Evolutionary conservation across 2,888 invertebrate species (phyloP).

Genomic region (Parochlus steinenii): DNA sequence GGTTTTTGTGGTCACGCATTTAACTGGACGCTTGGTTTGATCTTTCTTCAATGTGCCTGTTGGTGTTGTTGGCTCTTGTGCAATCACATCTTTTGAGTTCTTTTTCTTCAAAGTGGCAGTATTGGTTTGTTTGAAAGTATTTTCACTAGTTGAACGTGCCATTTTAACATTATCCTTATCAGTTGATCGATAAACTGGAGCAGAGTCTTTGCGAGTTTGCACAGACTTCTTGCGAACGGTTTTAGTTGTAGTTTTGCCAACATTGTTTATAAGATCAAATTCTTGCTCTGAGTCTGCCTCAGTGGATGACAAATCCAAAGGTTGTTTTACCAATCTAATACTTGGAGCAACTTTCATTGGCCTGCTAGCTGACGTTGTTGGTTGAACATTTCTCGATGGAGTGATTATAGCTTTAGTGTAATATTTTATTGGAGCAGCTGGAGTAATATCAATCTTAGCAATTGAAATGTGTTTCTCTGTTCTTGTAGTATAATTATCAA

Average conservation of each 20-base stretch:
- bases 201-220: constrained; percentile 28
- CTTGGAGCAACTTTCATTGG: constrained; percentile 4
- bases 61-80: constrained; percentile 11
- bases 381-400: constrained; percentile 9
- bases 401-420: constrained; percentile 12
- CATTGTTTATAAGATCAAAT: constrained; percentile 6
- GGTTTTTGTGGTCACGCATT: constrained; percentile 36
- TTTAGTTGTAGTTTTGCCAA: constrained; percentile 9
- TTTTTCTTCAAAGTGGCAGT: constrained; percentile 19
- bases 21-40: constrained; percentile 21
- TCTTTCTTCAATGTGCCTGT: constrained; percentile 15
- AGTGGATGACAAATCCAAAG: constrained; percentile 3
- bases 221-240: constrained; percentile 23
- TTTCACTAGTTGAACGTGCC: constrained; percentile 39
- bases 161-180: constrained; percentile 32
- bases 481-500: no score
- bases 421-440: constrained; percentile 7
- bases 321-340: constrained; percentile 5
- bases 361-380: constrained; percentile 1
- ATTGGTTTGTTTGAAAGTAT: constrained; percentile 34
- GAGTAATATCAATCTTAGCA: constrained; percentile 12
- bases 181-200: constrained; percentile 29
- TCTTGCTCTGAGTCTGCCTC: constrained; percentile 9
- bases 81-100: constrained; percentile 6
- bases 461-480: constrained; percentile 8